A percentile compares a stretch with the other conserved stretches of the same genome.
phyloP scores from a whole-genome alignment of 2,797 vertebrate species.

The Psittacula derbiana region DNA sequence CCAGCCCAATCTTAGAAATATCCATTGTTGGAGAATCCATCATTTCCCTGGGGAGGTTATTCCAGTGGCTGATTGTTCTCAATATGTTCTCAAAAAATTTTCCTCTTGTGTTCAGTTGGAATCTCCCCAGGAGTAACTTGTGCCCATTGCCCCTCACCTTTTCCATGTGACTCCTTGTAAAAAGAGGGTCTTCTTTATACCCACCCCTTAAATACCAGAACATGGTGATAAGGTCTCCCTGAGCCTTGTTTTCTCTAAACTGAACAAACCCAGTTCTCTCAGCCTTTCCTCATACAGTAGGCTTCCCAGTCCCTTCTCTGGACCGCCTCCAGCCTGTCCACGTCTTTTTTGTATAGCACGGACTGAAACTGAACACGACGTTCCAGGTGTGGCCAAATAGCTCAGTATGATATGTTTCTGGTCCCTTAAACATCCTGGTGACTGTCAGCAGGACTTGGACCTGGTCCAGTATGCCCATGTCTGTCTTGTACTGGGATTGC shows the following conservation, averaged over 20 bases:
- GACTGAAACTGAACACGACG: background rate
- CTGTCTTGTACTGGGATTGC: background rate
- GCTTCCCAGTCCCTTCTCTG: background rate
- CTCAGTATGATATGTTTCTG: background rate
- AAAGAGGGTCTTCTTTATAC: background rate
- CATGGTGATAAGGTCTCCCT: background rate
- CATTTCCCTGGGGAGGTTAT: background rate
- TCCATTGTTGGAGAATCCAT: background rate
- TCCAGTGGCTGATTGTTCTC: background rate
- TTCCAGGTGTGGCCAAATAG: background rate
- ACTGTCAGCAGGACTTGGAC: background rate
- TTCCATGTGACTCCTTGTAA: background rate
- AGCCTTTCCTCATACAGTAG: background rate
- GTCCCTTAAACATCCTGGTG: background rate
- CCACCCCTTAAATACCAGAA: background rate
- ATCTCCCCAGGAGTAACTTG: background rate
- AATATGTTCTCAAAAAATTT: background rate
- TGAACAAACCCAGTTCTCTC: background rate
- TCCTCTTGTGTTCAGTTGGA: background rate
- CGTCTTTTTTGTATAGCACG: background rate
- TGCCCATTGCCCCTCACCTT: background rate
- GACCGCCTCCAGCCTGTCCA: background rate
- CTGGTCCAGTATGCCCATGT: background rate
- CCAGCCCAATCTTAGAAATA: background rate
- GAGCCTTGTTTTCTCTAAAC: background rate